phyloP scores from a whole-genome alignment of 2,888 invertebrate species.

The Eulithis prunata region DNA sequence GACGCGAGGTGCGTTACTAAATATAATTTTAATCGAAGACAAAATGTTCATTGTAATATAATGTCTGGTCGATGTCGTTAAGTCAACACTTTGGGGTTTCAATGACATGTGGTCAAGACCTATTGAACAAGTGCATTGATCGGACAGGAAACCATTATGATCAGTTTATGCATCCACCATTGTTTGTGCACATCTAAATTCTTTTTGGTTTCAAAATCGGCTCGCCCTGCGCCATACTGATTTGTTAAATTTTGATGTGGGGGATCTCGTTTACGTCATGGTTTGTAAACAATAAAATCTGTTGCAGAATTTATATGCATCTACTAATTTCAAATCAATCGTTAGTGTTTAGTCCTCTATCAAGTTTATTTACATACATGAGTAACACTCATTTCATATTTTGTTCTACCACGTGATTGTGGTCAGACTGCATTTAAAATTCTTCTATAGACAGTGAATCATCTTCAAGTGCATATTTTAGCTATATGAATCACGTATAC shows the following conservation, averaged over 20 bases:
- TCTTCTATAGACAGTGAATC: constrained; percentile 42
- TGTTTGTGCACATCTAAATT: constrained; percentile 39
- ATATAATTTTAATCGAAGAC: constrained; percentile 29
- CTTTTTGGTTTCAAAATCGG: constrained; percentile 21
- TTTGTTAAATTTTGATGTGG: constrained; percentile 9
- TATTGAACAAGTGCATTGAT: constrained; percentile 45
- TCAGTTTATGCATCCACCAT: constrained; percentile 39
- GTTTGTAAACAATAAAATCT: constrained; percentile 18
- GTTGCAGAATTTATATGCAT: constrained; percentile 1
- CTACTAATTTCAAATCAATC: constrained; percentile 10
- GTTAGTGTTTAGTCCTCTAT: background rate
- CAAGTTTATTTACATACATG: background rate
- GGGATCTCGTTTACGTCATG: constrained; percentile 9
- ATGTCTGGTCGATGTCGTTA: constrained; percentile 31
- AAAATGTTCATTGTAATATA: constrained; percentile 21
- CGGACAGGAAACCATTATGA: constrained; percentile 42
- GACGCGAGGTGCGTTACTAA: constrained; percentile 31
- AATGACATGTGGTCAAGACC: constrained; percentile 39
- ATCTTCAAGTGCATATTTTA: constrained; percentile 44
- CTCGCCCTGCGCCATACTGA: constrained; percentile 21
- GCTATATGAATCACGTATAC: constrained; percentile 54
- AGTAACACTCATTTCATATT: background rate
- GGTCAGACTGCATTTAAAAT: constrained; percentile 28
- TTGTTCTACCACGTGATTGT: constrained; percentile 12
- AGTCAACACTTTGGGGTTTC: constrained; percentile 37